These are phyloP conservation scores for Nephrocerus scutellatus DNA, from an alignment of 2,888 invertebrate species.

Conservation along the genomic window DNA sequence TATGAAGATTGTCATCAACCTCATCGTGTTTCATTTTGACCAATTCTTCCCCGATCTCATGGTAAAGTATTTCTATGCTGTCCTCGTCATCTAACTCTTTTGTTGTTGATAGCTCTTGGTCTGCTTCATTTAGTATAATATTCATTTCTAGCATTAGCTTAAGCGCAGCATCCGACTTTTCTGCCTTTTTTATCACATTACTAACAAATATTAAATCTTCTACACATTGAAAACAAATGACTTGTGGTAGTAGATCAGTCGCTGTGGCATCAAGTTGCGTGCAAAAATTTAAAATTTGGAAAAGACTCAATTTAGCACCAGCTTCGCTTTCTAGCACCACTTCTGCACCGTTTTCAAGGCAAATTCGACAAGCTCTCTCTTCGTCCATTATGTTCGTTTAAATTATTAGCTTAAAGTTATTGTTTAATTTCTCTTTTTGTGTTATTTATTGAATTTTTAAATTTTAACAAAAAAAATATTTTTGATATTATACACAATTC, in stretches of 20 bases:
- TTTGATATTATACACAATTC: no score
- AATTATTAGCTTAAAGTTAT: no score
- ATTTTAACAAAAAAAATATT: no score
- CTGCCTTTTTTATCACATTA: conserved; percentile 19
- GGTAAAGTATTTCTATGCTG: background rate
- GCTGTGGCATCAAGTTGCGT: conserved; percentile 20
- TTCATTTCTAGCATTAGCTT: conserved; percentile 8
- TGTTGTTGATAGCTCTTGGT: background rate
- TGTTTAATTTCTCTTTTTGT: no score
- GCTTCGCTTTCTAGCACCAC: conserved; percentile 21
- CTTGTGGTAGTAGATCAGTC: conserved; percentile 22
- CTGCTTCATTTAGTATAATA: conserved; percentile 1
- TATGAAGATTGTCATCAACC: background rate
- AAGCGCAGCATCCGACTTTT: conserved; percentile 16
- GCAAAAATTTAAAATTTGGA: conserved; percentile 23
- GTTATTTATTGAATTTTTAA: no score
- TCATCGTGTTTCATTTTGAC: conserved; percentile 9
- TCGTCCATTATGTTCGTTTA: background rate
- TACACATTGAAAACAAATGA: conserved; percentile 22
- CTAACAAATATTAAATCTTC: conserved; percentile 14
- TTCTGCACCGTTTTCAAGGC: conserved; percentile 16
- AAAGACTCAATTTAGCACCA: conserved; percentile 8
- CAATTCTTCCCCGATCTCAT: conserved; percentile 3
- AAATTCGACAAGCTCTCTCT: conserved; percentile 22
- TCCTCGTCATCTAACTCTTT: conserved; percentile 2